These are phyloP conservation scores for Globia sparganii DNA, from an alignment of 2,888 invertebrate species.

Conservation along the genomic window DNA sequence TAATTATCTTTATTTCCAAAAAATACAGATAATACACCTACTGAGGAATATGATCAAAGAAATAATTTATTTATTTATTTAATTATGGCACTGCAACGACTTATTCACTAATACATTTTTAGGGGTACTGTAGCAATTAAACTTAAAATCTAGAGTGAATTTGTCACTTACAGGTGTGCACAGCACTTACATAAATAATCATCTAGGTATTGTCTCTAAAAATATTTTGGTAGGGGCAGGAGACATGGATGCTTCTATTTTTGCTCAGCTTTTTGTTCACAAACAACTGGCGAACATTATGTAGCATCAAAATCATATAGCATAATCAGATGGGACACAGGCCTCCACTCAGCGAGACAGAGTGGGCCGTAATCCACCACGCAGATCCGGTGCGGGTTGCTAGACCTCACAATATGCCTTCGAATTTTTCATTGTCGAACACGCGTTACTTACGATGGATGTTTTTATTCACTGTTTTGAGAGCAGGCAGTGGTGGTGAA, in stretches of 20 bases:
- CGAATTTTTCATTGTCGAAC: neutral
- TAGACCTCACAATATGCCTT: neutral
- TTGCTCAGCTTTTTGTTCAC: neutral
- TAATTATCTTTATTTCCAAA: too few relatives aligned
- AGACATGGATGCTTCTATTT: too few relatives aligned
- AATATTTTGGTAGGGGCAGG: neutral
- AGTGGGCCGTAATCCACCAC: neutral
- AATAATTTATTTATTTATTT: too few relatives aligned
- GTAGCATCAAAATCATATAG: constrained; percentile 7
- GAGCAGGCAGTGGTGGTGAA: neutral
- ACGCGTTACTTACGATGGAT: neutral
- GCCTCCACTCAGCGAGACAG: neutral
- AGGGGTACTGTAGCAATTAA: too few relatives aligned
- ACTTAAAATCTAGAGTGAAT: too few relatives aligned
- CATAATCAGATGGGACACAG: neutral
- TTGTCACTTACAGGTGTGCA: too few relatives aligned
- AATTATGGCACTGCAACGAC: too few relatives aligned
- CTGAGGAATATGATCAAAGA: too few relatives aligned
- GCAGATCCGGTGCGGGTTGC: neutral
- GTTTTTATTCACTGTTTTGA: neutral
- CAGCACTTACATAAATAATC: too few relatives aligned
- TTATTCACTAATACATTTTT: too few relatives aligned
- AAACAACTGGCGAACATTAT: neutral
- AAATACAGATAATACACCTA: too few relatives aligned
- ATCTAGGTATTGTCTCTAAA: neutral